phyloP scores from a whole-genome alignment of 1,140 invertebrate genomes.

The Orchestia grillus region DNA sequence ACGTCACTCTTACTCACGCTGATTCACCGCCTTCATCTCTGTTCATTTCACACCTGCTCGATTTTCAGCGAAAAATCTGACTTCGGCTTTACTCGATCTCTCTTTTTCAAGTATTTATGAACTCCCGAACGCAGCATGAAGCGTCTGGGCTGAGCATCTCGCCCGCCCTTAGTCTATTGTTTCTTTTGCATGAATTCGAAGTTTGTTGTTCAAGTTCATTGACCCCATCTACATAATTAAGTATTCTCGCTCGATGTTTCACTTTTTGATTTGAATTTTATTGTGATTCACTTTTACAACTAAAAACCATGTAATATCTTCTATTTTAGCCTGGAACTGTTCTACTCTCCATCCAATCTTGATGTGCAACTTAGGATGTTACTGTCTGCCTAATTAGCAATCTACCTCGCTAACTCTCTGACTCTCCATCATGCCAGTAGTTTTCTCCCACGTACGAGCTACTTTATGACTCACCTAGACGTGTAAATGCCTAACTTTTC shows the following conservation, averaged over 20 bases:
- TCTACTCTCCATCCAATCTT: neutral
- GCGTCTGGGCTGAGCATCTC: neutral
- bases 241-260: neutral
- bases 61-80: too few species aligned
- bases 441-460: too few species aligned
- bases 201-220: neutral
- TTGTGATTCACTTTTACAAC: neutral
- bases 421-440: too few species aligned
- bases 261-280: neutral
- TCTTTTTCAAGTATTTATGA: neutral
- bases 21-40: too few species aligned
- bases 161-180: neutral
- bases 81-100: neutral
- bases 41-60: too few species aligned
- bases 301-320: neutral
- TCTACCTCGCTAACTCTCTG: too few species aligned
- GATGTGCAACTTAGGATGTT: neutral
- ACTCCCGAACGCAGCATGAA: neutral
- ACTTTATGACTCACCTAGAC: too few species aligned
- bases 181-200: neutral
- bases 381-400: neutral
- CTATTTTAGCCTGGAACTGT: neutral
- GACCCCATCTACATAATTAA: too few species aligned
- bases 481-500: too few species aligned
- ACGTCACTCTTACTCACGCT: too few species aligned